Percentiles rank a stretch among this genome's conserved stretches.
Conservation (phyloP, 1,140 invertebrate genomes). For the Teleogryllus occipitalis region DNA sequence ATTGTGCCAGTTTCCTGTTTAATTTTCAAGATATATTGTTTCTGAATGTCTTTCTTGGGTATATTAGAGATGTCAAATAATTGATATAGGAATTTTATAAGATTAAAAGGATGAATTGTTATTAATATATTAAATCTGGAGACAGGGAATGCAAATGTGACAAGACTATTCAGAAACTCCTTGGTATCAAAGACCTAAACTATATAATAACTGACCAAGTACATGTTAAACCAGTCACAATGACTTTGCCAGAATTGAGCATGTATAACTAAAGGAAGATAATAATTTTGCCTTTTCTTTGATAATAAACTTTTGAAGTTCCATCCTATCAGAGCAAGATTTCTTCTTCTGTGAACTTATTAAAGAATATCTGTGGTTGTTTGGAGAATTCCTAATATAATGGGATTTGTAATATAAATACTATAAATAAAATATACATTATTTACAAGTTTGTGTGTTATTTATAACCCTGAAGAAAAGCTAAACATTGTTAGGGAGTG, state of each 20-base stretch:
- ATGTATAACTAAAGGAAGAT: neutral
- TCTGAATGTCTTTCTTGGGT: too few relatives aligned
- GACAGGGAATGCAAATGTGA: too few relatives aligned
- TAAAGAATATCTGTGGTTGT: neutral
- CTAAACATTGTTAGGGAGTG: too few relatives aligned
- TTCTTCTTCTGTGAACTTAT: neutral
- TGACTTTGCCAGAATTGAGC: neutral
- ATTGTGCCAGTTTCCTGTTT: too few relatives aligned
- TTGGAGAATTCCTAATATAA: constrained; percentile 5
- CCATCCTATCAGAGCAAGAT: neutral
- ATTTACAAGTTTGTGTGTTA: neutral
- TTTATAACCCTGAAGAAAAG: too few relatives aligned
- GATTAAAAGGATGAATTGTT: too few relatives aligned
- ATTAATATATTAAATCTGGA: too few relatives aligned
- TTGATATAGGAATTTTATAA: too few relatives aligned
- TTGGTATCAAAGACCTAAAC: too few relatives aligned
- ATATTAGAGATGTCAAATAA: too few relatives aligned
- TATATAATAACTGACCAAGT: neutral
- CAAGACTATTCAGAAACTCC: too few relatives aligned
- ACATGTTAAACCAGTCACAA: neutral
- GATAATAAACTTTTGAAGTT: neutral
- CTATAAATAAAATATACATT: constrained; percentile 2
- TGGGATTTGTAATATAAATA: neutral
- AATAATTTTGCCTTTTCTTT: neutral
- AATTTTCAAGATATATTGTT: too few relatives aligned